Evolutionary conservation across 1,140 invertebrate species (phyloP).

Genomic region (Lordiphosa stackelbergi): DNA sequence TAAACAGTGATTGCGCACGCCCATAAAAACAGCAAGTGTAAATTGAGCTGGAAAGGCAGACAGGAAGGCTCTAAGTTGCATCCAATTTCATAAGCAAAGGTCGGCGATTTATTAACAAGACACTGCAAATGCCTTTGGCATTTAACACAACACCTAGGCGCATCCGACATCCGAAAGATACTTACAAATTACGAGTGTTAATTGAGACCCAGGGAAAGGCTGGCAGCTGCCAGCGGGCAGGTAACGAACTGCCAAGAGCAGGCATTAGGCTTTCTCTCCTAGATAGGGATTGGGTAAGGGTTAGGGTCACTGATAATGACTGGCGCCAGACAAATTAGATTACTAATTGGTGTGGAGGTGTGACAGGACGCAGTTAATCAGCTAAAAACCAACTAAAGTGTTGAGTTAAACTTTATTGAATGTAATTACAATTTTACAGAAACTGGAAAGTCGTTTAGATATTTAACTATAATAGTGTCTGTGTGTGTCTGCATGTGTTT

Average conservation of each 20-base stretch:
- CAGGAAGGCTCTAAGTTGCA: conserved; percentile 40
- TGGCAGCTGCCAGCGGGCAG: conserved; percentile 44
- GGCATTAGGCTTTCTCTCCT: conserved; percentile 1
- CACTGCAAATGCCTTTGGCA: conserved; percentile 59
- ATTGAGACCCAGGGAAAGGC: conserved; percentile 32
- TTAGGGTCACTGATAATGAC: conserved; percentile 50
- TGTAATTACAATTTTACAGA: conserved; percentile 76
- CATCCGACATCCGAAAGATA: conserved; percentile 15
- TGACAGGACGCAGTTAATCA: conserved; percentile 16
- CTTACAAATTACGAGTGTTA: conserved; percentile 7
- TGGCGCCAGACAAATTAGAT: conserved; percentile 71
- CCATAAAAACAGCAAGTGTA: conserved; percentile 48
- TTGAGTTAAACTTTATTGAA: conserved; percentile 76
- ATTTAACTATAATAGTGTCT: conserved; percentile 32
- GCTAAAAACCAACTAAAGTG: conserved; percentile 51
- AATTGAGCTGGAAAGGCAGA: conserved; percentile 62
- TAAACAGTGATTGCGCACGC: conserved; percentile 45
- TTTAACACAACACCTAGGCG: conserved; percentile 48
- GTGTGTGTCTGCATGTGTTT: conserved; percentile 20
- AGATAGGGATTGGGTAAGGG: conserved; percentile 1
- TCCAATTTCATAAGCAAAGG: conserved; percentile 57
- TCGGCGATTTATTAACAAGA: conserved; percentile 54
- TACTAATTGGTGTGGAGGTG: conserved; percentile 58
- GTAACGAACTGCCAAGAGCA: conserved; percentile 1
- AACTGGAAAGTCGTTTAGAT: conserved; percentile 72